A percentile compares a stretch with the other conserved stretches of the same genome.
phyloP scores from a whole-genome alignment of 2,797 vertebrate genomes.

The Onychomys leucogaster region DNA sequence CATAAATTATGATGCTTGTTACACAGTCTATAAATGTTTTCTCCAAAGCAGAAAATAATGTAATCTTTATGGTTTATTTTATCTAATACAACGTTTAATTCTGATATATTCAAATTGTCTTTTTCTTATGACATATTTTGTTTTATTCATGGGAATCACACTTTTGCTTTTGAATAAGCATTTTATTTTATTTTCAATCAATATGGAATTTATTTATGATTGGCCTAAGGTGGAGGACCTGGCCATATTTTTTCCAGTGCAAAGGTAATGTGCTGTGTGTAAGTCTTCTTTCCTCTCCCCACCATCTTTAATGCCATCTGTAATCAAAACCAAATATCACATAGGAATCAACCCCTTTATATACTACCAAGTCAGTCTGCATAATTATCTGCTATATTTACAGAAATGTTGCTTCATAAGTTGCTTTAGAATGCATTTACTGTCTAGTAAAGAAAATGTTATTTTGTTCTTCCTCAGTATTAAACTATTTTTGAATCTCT shows the following conservation, averaged over 20 bases:
- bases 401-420: background rate
- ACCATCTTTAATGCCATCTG: background rate
- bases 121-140: background rate
- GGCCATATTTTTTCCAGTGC: background rate
- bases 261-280: background rate
- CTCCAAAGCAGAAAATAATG: background rate
- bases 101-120: background rate
- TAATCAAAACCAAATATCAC: background rate
- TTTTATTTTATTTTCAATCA: conserved; percentile 31
- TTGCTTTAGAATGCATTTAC: background rate
- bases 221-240: background rate
- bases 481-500: background rate
- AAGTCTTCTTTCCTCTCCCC: too few species aligned
- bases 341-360: background rate
- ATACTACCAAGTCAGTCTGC: background rate
- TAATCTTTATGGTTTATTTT: conserved; percentile 3
- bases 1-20: background rate
- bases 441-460: background rate
- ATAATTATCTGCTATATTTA: background rate
- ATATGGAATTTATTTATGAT: background rate
- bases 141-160: background rate
- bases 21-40: background rate
- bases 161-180: background rate
- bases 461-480: background rate
- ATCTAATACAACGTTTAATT: background rate